These are phyloP conservation scores for Eleginops maclovinus DNA, from an alignment of 2,113 vertebrate genomes.

Conservation along the genomic window DNA sequence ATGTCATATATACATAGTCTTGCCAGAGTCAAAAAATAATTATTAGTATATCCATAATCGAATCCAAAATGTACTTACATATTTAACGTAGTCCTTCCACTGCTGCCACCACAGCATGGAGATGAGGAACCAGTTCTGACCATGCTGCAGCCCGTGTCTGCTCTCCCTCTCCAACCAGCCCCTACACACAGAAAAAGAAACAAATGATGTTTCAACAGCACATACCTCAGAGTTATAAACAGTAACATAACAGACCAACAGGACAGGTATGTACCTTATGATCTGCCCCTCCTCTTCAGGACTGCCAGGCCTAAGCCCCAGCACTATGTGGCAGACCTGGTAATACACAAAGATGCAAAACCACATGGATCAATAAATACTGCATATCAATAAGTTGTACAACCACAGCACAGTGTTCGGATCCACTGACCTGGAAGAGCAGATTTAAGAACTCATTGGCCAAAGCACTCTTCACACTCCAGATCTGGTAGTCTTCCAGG, in stretches of 20 bases:
- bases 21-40: too few species aligned
- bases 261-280: constrained; percentile 86
- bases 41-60: too few species aligned
- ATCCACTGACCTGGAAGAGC: constrained; percentile 91
- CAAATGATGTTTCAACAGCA: not conserved
- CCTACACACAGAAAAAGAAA: constrained; percentile 71
- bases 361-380: not conserved
- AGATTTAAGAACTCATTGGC: constrained; percentile 98
- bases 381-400: not conserved
- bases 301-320: constrained; percentile 94
- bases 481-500: constrained; percentile 99
- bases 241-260: not conserved
- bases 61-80: constrained; percentile 85
- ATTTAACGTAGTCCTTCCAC: constrained; percentile 99
- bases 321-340: constrained; percentile 98
- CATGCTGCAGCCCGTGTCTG: constrained; percentile 92
- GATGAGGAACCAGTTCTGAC: constrained; percentile 98
- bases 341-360: constrained; percentile 5
- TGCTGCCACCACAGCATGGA: constrained; percentile 99
- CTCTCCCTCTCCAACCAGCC: constrained; percentile 98
- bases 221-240: not conserved
- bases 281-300: constrained; percentile 98
- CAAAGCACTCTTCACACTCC: constrained; percentile 97
- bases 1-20: too few species aligned
- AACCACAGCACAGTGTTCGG: not conserved